Conservation (phyloP, 2,888 invertebrate species). For the Pteria penguin region DNA sequence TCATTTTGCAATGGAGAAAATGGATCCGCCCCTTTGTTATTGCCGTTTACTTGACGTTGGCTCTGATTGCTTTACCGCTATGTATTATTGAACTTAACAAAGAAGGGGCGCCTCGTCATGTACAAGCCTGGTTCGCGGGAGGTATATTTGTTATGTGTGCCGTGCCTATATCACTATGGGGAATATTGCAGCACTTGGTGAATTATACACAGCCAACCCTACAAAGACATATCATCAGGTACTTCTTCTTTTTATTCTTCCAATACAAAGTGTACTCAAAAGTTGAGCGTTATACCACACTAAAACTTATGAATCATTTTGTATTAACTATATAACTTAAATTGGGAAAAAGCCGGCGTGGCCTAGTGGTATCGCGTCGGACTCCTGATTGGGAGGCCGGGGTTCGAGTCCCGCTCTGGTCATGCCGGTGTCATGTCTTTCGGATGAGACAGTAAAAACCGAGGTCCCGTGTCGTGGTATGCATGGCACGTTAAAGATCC, state of each 20-base stretch:
- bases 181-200: slow-evolving; percentile 95
- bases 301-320: no score
- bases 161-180: slow-evolving; percentile 95
- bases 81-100: slow-evolving; percentile 89
- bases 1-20: slow-evolving; percentile 85
- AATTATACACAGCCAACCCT: slow-evolving; percentile 94
- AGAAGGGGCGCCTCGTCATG: slow-evolving; percentile 86
- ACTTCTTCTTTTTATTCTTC: slow-evolving; percentile 32
- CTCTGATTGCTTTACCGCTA: slow-evolving; percentile 91
- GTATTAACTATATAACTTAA: no score
- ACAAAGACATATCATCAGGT: slow-evolving; percentile 96
- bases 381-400: no score
- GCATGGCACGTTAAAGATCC: no score
- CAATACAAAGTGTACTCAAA: no score
- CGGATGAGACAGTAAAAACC: no score
- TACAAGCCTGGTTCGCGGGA: slow-evolving; percentile 89
- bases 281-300: no score
- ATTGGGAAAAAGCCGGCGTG: no score
- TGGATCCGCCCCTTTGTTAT: slow-evolving; percentile 94
- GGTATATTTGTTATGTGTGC: slow-evolving; percentile 95
- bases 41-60: slow-evolving; percentile 88
- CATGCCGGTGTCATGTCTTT: no score
- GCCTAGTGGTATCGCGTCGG: no score
- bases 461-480: no score
- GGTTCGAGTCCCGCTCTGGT: no score